Evolutionary conservation across 2,888 invertebrate species (phyloP), one percentile per base, ranked within the genome.

Genomic region (Norana najaformis): DNA sequence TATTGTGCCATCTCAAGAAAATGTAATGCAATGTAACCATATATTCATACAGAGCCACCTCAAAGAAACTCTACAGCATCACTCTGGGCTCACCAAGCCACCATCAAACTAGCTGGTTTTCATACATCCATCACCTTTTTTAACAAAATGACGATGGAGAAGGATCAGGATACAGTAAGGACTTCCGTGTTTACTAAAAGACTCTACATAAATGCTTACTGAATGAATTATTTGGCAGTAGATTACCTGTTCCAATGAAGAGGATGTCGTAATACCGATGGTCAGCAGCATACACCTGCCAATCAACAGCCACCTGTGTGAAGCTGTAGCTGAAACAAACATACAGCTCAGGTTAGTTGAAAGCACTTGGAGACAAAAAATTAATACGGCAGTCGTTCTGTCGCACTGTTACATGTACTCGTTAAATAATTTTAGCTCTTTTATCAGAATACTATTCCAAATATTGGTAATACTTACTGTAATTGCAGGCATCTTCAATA

Each of bases 291-390:
- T 96, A 96, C 38, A 98, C 97, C 96, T 98, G 98, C 89, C 98
- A 96, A 95, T 99, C 98, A 53, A 99, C 97, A 6, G 97, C 97
- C 91, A 99, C 97, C 90, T 97, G 96, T 20, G 98, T 98, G 94
- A 99, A 97, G 93, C 98, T 96, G 94, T 98, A 97, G 93, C 96
- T 96, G 94, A 91, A 53, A 38, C 30, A 69, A 69, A 8, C 30
- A 1, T n/a, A 69, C 30, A n/a, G n/a, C 69, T 8, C 69, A 69
- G 69, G 30, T 69, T 69, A 69, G 69, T 8, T 16, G 30, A 69
- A n/a, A n/a, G n/a, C n/a, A n/a, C n/a, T n/a, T n/a, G n/a, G n/a
- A 69, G 30, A 69, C 69, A 69, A n/a, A 41, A 69, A 69, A 6
- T n/a, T 47, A 1, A 47, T 23, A 23, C 4, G 23, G 23, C 23